These are phyloP conservation scores for Iselma pallidipennis DNA, from an alignment of 2,888 invertebrate genomes.

Conservation along the genomic window DNA sequence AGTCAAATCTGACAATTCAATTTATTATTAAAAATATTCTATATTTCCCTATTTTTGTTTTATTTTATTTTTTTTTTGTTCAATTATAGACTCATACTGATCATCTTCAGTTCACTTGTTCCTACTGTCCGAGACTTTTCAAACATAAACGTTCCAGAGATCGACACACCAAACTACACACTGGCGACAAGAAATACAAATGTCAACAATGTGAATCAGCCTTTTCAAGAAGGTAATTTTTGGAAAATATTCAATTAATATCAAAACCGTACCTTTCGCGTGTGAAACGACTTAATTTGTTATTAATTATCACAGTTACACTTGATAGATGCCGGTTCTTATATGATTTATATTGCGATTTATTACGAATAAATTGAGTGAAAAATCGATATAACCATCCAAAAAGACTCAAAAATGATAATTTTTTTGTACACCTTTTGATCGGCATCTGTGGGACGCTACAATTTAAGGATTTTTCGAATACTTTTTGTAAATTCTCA, in stretches of 20 bases:
- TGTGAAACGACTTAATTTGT: too few relatives aligned
- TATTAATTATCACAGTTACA: too few relatives aligned
- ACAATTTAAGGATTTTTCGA: too few relatives aligned
- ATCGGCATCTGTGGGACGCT: too few relatives aligned
- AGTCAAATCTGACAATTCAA: slow-evolving; percentile 2
- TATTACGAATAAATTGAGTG: too few relatives aligned
- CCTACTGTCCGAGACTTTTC: slow-evolving; percentile 88
- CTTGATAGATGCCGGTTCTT: too few relatives aligned
- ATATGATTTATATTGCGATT: too few relatives aligned
- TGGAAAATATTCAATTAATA: neutral
- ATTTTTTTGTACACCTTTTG: too few relatives aligned
- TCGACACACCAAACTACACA: slow-evolving; percentile 91
- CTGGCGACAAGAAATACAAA: slow-evolving; percentile 87
- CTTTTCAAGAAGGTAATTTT: slow-evolving; percentile 84
- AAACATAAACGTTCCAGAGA: slow-evolving; percentile 94
- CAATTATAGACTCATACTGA: slow-evolving; percentile 82
- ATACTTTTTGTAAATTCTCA: too few relatives aligned
- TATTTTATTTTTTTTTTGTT: slow-evolving; percentile 17
- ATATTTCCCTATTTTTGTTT: slow-evolving; percentile 3
- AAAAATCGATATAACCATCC: too few relatives aligned
- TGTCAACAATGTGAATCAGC: slow-evolving; percentile 91
- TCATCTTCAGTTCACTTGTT: slow-evolving; percentile 90
- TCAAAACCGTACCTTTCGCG: too few relatives aligned
- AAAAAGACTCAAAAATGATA: too few relatives aligned
- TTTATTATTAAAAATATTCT: neutral